phyloP scores from a whole-genome alignment of 2,797 vertebrate genomes.

The Acrocephalus scirpaceus region DNA sequence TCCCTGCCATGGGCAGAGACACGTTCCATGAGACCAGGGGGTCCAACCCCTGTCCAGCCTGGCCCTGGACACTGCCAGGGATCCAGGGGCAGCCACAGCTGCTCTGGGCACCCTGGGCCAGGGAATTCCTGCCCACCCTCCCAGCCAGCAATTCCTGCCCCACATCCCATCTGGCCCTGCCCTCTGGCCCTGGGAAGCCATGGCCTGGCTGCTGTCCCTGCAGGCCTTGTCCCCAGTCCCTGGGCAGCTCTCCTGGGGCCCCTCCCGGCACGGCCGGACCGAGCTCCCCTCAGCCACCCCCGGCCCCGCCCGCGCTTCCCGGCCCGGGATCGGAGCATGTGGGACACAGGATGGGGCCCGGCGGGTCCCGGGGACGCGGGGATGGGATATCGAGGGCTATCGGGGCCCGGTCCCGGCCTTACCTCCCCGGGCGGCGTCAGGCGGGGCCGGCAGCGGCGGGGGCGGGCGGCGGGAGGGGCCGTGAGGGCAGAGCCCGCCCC shows the following conservation, averaged over 20 bases:
- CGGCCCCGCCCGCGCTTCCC: neutral
- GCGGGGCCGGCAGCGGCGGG: neutral
- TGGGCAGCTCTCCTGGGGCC: neutral
- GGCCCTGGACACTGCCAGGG: neutral
- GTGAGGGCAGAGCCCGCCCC: neutral
- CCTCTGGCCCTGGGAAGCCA: neutral
- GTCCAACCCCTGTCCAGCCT: neutral
- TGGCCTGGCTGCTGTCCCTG: neutral
- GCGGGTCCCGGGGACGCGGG: neutral
- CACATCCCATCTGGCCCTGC: neutral
- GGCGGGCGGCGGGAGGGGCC: neutral
- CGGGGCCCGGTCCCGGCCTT: neutral
- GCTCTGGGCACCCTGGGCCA: neutral
- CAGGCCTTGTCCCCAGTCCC: neutral
- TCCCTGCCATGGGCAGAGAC: neutral
- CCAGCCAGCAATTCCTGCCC: neutral
- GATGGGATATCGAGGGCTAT: too few relatives aligned
- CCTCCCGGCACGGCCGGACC: fast-evolving
- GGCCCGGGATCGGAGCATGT: neutral
- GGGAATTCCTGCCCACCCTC: neutral
- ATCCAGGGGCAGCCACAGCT: neutral
- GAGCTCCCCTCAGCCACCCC: neutral
- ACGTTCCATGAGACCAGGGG: fast-evolving
- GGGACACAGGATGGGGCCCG: fast-evolving
- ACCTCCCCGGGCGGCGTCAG: neutral